phyloP scores from a whole-genome alignment of 2,797 vertebrate species.

The Cossypha heuglini region DNA sequence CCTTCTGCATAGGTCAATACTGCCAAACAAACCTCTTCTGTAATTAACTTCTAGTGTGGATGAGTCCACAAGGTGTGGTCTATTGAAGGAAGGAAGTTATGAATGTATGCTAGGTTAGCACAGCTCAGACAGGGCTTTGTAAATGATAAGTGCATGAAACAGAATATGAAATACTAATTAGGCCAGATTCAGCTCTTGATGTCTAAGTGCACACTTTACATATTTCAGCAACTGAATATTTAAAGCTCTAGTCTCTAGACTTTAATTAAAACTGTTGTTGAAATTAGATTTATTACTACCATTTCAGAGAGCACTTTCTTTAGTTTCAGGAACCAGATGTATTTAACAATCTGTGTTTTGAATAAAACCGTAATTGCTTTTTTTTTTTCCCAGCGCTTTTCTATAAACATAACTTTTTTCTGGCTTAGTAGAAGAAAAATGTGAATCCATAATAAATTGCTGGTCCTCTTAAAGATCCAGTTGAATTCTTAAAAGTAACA shows the following conservation, averaged over 20 bases:
- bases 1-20: background rate
- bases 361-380: conserved; percentile 63
- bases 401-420: background rate
- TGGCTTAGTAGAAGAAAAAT: conserved; percentile 24
- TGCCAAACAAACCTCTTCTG: background rate
- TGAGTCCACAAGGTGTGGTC: background rate
- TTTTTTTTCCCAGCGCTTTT: conserved; percentile 22
- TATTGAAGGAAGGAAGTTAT: background rate
- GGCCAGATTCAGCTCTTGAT: background rate
- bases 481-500: background rate
- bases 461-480: background rate
- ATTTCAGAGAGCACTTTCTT: conserved; percentile 63
- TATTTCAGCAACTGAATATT: conserved; percentile 38
- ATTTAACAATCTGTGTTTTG: conserved; percentile 69
- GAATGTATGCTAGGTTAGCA: background rate
- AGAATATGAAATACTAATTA: background rate
- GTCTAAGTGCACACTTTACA: background rate
- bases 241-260: conserved; percentile 33
- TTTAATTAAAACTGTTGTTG: conserved; percentile 71
- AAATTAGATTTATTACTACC: conserved; percentile 65
- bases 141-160: background rate
- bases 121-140: background rate
- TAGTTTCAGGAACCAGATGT: conserved; percentile 66
- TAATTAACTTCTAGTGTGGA: background rate
- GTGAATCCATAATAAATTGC: background rate